A percentile compares a stretch with the other conserved stretches of the same genome.
phyloP scores from a whole-genome alignment of 2,113 vertebrate species.

The Pelecanoides urinatrix region DNA sequence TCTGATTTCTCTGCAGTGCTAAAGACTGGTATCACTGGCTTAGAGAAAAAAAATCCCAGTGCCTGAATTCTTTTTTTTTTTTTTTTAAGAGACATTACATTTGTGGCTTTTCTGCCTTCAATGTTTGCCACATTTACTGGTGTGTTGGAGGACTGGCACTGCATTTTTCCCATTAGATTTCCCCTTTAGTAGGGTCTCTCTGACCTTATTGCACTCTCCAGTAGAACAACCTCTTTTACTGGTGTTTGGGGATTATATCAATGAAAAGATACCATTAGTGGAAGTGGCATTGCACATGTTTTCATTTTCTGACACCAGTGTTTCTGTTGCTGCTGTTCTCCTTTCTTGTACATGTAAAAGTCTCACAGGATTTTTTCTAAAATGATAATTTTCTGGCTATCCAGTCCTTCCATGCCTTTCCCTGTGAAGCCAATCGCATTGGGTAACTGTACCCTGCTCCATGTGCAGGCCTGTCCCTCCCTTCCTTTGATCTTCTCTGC shows the following conservation, averaged over 20 bases:
- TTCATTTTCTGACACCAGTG: background rate
- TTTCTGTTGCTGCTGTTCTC: background rate
- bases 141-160: background rate
- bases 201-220: background rate
- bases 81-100: background rate
- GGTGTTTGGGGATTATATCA: background rate
- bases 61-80: background rate
- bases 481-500: background rate
- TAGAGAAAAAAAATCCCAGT: background rate
- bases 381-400: background rate
- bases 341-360: background rate
- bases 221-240: background rate
- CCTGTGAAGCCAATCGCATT: rapidly evolving
- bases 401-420: background rate
- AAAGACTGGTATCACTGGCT: background rate
- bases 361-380: background rate
- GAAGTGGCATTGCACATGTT: background rate
- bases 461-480: background rate
- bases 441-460: background rate
- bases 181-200: background rate
- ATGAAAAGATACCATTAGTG: background rate
- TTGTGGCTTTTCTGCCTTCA: background rate
- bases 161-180: background rate
- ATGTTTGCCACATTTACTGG: background rate
- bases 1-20: background rate